Evolutionary conservation across 2,113 vertebrate species (phyloP).

Genomic region (Meleagris gallopavo): DNA sequence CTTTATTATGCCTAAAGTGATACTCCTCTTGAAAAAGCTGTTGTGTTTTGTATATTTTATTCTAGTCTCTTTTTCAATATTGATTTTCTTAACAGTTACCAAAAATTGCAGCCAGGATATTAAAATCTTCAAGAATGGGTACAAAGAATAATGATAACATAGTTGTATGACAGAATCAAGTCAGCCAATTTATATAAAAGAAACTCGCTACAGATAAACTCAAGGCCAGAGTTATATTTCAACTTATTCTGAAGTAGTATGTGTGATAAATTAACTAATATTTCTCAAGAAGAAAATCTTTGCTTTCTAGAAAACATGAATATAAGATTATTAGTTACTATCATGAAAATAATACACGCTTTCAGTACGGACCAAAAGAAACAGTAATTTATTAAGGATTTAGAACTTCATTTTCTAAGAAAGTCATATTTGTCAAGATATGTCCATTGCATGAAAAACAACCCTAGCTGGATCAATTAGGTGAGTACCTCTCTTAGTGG

Average conservation of each 20-base stretch:
- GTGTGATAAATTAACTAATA: neutral
- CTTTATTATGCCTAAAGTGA: constrained; percentile 26
- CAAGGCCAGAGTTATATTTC: neutral
- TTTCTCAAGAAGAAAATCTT: neutral
- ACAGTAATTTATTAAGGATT: neutral
- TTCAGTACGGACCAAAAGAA: neutral
- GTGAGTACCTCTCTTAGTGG: neutral
- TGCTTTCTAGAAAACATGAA: neutral
- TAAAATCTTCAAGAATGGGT: neutral
- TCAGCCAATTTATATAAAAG: neutral
- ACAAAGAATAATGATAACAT: neutral
- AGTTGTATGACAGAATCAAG: neutral
- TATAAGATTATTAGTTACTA: neutral
- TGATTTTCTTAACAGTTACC: neutral
- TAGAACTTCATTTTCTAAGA: neutral
- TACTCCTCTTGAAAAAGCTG: neutral
- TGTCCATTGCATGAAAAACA: neutral
- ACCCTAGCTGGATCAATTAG: neutral
- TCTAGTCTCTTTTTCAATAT: neutral
- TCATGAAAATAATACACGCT: neutral
- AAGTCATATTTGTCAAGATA: neutral
- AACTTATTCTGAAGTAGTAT: neutral
- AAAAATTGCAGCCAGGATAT: neutral
- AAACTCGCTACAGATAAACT: neutral
- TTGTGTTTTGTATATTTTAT: constrained; percentile 1